Evolutionary conservation across 1,140 invertebrate species (phyloP).

Genomic region (Prorops nasuta): DNA sequence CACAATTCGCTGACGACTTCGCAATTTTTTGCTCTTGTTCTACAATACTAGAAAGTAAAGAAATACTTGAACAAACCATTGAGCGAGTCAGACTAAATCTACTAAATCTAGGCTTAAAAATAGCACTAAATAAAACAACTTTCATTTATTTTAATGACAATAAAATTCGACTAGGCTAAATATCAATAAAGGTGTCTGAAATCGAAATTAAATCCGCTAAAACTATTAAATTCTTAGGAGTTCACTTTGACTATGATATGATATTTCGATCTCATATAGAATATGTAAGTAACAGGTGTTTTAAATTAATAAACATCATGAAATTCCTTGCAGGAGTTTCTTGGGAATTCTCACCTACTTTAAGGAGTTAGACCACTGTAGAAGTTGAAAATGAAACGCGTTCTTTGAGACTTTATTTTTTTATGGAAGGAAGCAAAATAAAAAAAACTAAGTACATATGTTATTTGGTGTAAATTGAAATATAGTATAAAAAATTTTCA

Average conservation of each 20-base stretch:
- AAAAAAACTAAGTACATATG: no score
- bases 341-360: neutral
- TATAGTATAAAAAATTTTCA: no score
- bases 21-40: neutral
- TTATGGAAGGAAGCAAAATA: no score
- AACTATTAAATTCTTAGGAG: constrained; percentile 4
- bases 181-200: constrained; percentile 5
- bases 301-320: constrained; percentile 1
- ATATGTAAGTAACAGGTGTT: neutral
- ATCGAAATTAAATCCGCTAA: constrained; percentile 1
- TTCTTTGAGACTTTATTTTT: no score
- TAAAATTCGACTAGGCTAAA: neutral
- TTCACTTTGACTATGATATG: constrained; percentile 10
- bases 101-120: neutral
- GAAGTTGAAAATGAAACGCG: no score
- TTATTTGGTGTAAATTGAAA: no score
- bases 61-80: constrained; percentile 7
- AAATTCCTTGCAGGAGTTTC: neutral
- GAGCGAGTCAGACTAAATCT: constrained; percentile 2
- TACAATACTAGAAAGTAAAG: neutral
- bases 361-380: no score
- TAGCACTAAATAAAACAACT: constrained; percentile 1
- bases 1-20: constrained; percentile 14
- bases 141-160: constrained; percentile 12
- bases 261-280: constrained; percentile 1